phyloP scores from a whole-genome alignment of 2,113 vertebrate species.

The Psilopsiagon aurifrons region DNA sequence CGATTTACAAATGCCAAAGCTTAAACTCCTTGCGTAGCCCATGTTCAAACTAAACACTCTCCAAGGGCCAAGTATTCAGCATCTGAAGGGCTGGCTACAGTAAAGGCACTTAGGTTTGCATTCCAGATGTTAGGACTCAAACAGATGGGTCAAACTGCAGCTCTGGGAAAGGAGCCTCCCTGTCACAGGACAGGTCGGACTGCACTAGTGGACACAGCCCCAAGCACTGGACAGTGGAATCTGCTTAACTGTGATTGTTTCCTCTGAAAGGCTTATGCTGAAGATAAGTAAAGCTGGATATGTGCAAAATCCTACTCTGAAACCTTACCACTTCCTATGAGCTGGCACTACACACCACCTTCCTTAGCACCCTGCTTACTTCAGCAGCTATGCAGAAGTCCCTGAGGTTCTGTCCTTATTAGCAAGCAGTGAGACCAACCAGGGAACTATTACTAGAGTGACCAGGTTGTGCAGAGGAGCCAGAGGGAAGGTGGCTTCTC shows the following conservation, averaged over 20 bases:
- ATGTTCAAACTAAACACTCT: not conserved
- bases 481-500: not conserved
- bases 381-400: not conserved
- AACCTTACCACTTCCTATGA: not conserved
- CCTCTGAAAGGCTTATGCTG: conserved; percentile 6
- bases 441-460: not conserved
- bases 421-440: not conserved
- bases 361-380: not conserved
- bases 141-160: not conserved
- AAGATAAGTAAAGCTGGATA: conserved; percentile 45
- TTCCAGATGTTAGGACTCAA: not conserved
- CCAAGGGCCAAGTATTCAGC: not conserved
- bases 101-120: not conserved
- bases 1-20: not conserved
- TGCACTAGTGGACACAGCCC: not conserved
- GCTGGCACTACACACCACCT: not conserved
- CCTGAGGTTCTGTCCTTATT: not conserved
- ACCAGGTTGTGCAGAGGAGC: not conserved
- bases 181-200: rapidly evolving
- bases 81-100: not conserved
- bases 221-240: not conserved
- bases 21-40: not conserved
- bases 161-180: not conserved
- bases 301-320: conserved; percentile 27
- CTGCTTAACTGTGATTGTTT: conserved; percentile 23